phyloP scores from a whole-genome alignment of 1,140 invertebrate genomes.

The Triops longicaudatus region DNA sequence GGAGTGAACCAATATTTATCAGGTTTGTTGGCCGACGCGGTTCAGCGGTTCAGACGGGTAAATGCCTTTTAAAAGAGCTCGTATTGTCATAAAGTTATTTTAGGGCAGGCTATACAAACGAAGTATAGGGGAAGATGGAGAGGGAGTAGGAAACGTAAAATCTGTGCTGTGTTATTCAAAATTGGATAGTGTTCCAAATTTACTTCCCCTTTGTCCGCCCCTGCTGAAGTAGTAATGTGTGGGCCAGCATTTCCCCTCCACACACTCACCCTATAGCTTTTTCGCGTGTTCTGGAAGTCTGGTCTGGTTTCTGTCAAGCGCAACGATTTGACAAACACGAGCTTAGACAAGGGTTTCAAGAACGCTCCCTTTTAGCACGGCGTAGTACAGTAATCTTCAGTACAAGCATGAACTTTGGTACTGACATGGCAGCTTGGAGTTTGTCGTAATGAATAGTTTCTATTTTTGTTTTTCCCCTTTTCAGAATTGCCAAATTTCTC shows the following conservation, averaged over 20 bases:
- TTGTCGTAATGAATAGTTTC: neutral
- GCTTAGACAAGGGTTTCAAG: neutral
- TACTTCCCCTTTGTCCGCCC: neutral
- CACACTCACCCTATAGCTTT: neutral
- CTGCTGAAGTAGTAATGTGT: neutral
- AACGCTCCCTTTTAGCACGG: neutral
- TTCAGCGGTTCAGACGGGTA: no score
- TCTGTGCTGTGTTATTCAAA: neutral
- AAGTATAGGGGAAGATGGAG: neutral
- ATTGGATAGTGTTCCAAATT: neutral
- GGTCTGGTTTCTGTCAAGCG: constrained; percentile 36
- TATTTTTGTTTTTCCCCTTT: constrained; percentile 38
- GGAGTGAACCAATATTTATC: no score
- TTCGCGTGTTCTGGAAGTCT: neutral
- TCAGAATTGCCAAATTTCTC: constrained; percentile 79
- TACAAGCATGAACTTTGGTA: neutral
- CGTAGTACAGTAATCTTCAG: neutral
- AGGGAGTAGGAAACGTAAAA: neutral
- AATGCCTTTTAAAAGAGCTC: no score
- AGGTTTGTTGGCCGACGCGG: no score
- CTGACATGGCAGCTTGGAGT: neutral
- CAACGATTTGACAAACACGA: constrained; percentile 37
- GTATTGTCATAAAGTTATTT: neutral
- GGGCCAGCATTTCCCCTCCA: neutral
- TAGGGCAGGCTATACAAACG: neutral